Evolutionary conservation across 2,888 invertebrate genomes (phyloP).

Genomic region (Psylliodes chrysocephalus): DNA sequence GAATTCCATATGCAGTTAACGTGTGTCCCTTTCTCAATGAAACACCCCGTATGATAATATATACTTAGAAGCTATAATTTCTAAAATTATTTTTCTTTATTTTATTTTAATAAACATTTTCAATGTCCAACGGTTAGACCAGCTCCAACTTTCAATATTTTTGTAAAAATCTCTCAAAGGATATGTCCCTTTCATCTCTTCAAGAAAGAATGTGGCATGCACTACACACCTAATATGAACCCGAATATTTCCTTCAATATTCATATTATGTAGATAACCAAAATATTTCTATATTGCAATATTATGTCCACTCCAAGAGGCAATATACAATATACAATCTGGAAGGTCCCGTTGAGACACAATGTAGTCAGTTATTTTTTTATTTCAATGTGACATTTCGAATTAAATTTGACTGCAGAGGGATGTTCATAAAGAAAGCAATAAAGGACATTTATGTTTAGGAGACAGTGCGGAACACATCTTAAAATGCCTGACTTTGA

Average conservation of each 20-base stretch:
- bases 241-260: slow-evolving; percentile 14
- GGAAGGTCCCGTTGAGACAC: slow-evolving; percentile 26
- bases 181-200: slow-evolving; percentile 5
- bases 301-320: slow-evolving; percentile 16
- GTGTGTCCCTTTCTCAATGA: too few relatives aligned
- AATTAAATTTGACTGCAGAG: slow-evolving; percentile 61
- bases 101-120: background rate
- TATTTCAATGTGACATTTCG: slow-evolving; percentile 60
- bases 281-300: slow-evolving; percentile 19
- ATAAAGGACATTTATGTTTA: slow-evolving; percentile 60
- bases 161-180: slow-evolving; percentile 5
- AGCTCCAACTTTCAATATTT: slow-evolving; percentile 16
- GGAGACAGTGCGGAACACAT: slow-evolving; percentile 55
- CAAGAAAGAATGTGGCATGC: slow-evolving; percentile 6
- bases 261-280: slow-evolving; percentile 4
- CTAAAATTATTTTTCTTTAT: too few relatives aligned
- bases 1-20: too few relatives aligned
- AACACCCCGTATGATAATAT: too few relatives aligned
- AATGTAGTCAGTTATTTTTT: slow-evolving; percentile 47
- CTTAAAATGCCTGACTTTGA: slow-evolving; percentile 53
- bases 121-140: background rate
- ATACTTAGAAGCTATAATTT: too few relatives aligned
- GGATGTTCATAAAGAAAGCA: slow-evolving; percentile 58
- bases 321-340: slow-evolving; percentile 33
- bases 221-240: slow-evolving; percentile 1